Percentiles rank a stretch among this genome's conserved stretches.
Evolutionary conservation across 2,113 vertebrate genomes (phyloP).

Genomic region (Cynopterus brachyotis): DNA sequence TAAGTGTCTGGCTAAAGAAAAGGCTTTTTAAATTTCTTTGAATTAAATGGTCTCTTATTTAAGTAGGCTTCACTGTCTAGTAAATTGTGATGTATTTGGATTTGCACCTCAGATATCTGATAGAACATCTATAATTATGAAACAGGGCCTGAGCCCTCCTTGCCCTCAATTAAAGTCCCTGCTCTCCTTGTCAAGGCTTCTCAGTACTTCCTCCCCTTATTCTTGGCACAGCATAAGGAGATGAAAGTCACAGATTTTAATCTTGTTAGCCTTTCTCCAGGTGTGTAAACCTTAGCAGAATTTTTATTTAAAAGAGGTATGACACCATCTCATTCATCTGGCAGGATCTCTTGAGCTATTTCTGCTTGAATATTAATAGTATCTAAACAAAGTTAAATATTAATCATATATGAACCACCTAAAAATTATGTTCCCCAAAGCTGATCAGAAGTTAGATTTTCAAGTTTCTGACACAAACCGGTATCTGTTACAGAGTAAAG

Average conservation of each 20-base stretch:
- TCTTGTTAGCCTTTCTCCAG: background rate
- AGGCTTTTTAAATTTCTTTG: background rate
- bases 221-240: background rate
- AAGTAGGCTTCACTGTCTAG: background rate
- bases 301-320: background rate
- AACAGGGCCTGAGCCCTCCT: background rate
- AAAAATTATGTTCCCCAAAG: background rate
- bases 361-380: background rate
- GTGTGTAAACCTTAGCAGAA: background rate
- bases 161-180: background rate
- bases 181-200: background rate
- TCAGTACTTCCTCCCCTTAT: background rate
- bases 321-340: background rate
- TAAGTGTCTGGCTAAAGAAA: background rate
- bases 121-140: background rate
- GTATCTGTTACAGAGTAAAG: conserved; percentile 2
- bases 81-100: background rate
- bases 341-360: background rate
- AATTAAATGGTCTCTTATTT: conserved; percentile 28
- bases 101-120: background rate
- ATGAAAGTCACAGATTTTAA: conserved; percentile 5
- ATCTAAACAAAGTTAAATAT: background rate
- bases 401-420: conserved; percentile 4
- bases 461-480: conserved; percentile 14
- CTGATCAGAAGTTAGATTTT: conserved; percentile 26